phyloP scores from a whole-genome alignment of 2,113 vertebrate genomes.

The Mobula hypostoma region DNA sequence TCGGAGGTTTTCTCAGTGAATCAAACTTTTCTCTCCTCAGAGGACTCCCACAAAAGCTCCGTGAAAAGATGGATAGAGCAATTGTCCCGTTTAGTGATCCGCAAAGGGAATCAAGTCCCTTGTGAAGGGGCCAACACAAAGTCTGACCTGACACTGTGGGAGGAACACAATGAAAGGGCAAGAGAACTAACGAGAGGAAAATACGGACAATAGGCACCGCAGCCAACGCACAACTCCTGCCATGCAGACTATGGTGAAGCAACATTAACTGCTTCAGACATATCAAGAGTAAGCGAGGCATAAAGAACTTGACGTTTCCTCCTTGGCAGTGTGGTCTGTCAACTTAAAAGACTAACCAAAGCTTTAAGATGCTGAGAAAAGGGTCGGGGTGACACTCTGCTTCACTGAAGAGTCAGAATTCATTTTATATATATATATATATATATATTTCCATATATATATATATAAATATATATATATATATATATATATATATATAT shows the following conservation, averaged over 20 bases:
- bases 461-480: background rate
- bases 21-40: constrained; percentile 67
- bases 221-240: constrained; percentile 54
- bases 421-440: background rate
- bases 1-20: constrained; percentile 65
- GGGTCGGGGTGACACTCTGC: constrained; percentile 31
- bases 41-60: constrained; percentile 65
- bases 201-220: constrained; percentile 61
- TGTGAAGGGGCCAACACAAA: constrained; percentile 59
- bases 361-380: constrained; percentile 40
- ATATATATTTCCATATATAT: too few species aligned
- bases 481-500: too few species aligned
- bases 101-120: constrained; percentile 67
- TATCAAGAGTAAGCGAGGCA: constrained; percentile 62
- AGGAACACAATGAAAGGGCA: constrained; percentile 66
- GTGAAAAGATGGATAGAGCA: constrained; percentile 78
- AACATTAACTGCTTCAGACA: constrained; percentile 59
- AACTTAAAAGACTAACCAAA: constrained; percentile 52
- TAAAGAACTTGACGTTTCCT: constrained; percentile 64
- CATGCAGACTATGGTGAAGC: constrained; percentile 53
- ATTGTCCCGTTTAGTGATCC: constrained; percentile 86
- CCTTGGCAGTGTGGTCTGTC: constrained; percentile 54
- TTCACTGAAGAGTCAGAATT: constrained; percentile 22
- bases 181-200: constrained; percentile 72
- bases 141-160: constrained; percentile 61